Base-by-base conservation (phyloP, 2,888 invertebrate species). In the Pseudanteris insignis region DNA sequence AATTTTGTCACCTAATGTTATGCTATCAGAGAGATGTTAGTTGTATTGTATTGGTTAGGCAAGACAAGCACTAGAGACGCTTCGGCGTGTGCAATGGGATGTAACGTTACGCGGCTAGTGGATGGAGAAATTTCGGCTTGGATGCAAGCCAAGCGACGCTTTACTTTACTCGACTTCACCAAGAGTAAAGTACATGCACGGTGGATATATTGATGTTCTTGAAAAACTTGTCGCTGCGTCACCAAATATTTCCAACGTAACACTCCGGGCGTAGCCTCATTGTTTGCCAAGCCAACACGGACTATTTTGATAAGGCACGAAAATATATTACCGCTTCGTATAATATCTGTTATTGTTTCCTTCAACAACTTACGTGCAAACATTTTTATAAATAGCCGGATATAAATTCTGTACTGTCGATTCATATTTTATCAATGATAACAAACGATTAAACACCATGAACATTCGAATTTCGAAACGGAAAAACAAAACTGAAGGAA, bases 211-310 rank as follows among this genome's bases (percentile, higher is more conserved):
- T 66, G 74, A 70, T 67, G 70, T 72, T 64, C 67, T 65, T 61
- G 71, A 77, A 77, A 77, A 76, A 77, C 71, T 77, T 73, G 74
- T 72, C 74, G 71, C 72, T 69, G 38, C 37, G 51, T 55, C 60
- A 53, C 63, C 53, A 53, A 54, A 50, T 53, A 61, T 46, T 38
- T 58, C 14, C 46, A 37, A 32, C 24, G 75, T 70, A 70, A 76
- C 73, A 73, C 65, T 67, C 65, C 62, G 1, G 50, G 66, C 66
- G 59, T 54, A 10, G 62, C 64, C 59, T 67, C 30, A 47, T 54
- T 61, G 54, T 54, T 61, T 54, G 48, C 11, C 1, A 15, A 18
- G 25, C 10, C n/a, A 9, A 2, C 29, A 14, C 47, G 8, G 30
- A 25, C 53, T 53, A 28, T 43, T 50, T 43, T 36, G 41, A 53